Evolutionary conservation across 2,113 vertebrate genomes (phyloP), one percentile per base, ranked within the genome.

Genomic region (Corapipo altera): DNA sequence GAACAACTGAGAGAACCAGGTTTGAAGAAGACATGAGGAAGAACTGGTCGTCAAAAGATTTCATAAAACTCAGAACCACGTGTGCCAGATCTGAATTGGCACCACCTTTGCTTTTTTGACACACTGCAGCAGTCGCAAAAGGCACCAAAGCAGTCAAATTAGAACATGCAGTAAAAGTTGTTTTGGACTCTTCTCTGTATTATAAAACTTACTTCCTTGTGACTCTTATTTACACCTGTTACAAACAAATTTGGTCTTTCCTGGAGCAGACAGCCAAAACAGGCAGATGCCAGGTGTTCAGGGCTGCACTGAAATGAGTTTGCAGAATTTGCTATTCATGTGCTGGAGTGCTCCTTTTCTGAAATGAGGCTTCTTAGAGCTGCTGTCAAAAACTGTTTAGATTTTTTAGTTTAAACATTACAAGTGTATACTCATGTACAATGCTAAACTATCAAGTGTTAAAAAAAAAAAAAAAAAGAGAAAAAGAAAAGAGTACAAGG

Each of bases 1-100:
- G 97, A 97, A 98, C 98, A 97, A 98, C 96, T 98, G 97, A 98
- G 80, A 97, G 95, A 97, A 97, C 95, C 97, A 98, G 97, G 97
- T 98, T 97, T 98, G 98, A 96, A 98, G 97, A 98, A 97, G 95
- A 98, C 97, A 97, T 96, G 96, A 97, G 97, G 97, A 98, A 97
- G 97, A 98, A 96, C 91, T 96, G 97, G 69, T 98, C 98, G 97
- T 92, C 98, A 98, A 93, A 97, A 98, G 97, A 97, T 97, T 97
- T 97, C 94, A 97, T 98, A 97, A 97, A 97, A 93, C 98, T 97
- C 97, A 98, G 96, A 97, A 96, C 97, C 66, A 62, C 96, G 92
- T 97, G 95, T 97, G 97, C 94, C 97, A 98, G 96, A 91, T 97
- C 95, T 97, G 97, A 98, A 78, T 76, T 98, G 97, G 95, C 96